A percentile compares a stretch with the other conserved stretches of the same genome.
phyloP scores from a whole-genome alignment of 2,113 vertebrate genomes.

The Silurus meridionalis region DNA sequence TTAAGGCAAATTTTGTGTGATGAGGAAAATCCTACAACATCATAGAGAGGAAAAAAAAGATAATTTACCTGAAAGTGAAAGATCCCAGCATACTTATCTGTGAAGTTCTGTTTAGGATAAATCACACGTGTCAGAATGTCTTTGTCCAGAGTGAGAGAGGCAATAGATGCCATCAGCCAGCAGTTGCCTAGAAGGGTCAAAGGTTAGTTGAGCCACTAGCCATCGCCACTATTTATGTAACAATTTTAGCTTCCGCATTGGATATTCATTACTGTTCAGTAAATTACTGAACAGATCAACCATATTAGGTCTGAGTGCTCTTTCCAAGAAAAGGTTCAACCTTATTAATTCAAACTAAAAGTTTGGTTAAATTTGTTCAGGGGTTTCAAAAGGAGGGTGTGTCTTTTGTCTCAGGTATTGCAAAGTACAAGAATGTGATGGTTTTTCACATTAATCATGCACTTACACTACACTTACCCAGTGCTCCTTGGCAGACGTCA shows the following conservation, averaged over 20 bases:
- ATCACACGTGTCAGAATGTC: slow-evolving; percentile 78
- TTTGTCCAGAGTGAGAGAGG: slow-evolving; percentile 85
- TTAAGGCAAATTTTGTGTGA: too few relatives aligned
- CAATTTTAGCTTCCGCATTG: background rate
- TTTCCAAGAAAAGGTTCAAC: too few relatives aligned
- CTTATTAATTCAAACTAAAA: too few relatives aligned
- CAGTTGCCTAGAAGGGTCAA: slow-evolving; percentile 79
- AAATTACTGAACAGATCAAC: too few relatives aligned
- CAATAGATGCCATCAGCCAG: slow-evolving; percentile 88
- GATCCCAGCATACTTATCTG: slow-evolving; percentile 81
- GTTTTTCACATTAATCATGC: too few relatives aligned
- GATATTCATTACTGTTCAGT: too few relatives aligned
- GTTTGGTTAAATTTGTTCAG: slow-evolving; percentile 74
- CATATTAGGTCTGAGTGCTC: too few relatives aligned
- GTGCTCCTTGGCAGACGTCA: slow-evolving; percentile 76
- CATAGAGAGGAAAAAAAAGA: background rate
- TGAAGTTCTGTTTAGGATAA: slow-evolving; percentile 69
- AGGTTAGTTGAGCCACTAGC: background rate
- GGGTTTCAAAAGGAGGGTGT: slow-evolving; percentile 67
- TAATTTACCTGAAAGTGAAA: slow-evolving; percentile 82
- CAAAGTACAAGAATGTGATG: too few relatives aligned
- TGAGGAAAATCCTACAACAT: background rate
- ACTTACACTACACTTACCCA: slow-evolving; percentile 66
- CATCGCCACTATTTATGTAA: background rate
- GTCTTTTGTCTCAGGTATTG: too few relatives aligned